Conservation (phyloP, 2,888 invertebrate species). For the Linnaemya vulpina region DNA sequence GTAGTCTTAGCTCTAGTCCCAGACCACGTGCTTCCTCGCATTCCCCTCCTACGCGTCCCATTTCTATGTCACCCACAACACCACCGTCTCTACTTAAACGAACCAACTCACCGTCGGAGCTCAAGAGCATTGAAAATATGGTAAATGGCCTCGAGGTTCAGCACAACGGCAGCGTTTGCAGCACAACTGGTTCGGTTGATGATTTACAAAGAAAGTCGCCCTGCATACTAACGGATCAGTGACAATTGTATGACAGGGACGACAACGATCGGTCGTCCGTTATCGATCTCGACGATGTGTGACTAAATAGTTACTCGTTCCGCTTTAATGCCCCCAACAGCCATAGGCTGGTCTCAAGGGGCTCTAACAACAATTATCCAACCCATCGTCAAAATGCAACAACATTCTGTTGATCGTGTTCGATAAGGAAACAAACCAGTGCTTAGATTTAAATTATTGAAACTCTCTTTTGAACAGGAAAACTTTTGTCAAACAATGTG, state of each 20-base stretch:
- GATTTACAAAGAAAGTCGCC: slow-evolving; percentile 76
- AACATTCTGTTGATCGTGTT: slow-evolving; percentile 58
- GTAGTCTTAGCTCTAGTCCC: slow-evolving; percentile 83
- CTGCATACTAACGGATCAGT: slow-evolving; percentile 80
- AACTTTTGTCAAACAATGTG: slow-evolving; percentile 44
- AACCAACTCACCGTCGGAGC: slow-evolving; percentile 86
- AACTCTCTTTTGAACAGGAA: slow-evolving; percentile 43
- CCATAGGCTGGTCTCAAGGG: slow-evolving; percentile 42
- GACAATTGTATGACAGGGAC: slow-evolving; percentile 82
- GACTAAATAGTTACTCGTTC: slow-evolving; percentile 76
- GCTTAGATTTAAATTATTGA: slow-evolving; percentile 47
- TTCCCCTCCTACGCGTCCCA: slow-evolving; percentile 83
- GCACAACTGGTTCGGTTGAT: slow-evolving; percentile 73
- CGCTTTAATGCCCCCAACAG: slow-evolving; percentile 38
- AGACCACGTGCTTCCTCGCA: slow-evolving; percentile 82
- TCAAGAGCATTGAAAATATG: slow-evolving; percentile 98
- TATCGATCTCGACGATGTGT: slow-evolving; percentile 83
- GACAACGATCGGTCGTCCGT: slow-evolving; percentile 81
- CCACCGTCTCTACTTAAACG: slow-evolving; percentile 82
- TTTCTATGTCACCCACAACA: slow-evolving; percentile 84
- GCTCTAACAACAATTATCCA: slow-evolving; percentile 51
- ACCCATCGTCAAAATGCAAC: slow-evolving; percentile 68
- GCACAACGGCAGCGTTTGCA: slow-evolving; percentile 83
- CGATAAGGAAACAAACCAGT: slow-evolving; percentile 40
- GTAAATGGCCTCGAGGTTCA: slow-evolving; percentile 97